Conservation (phyloP, 2,113 vertebrate genomes). For the Anhinga rufa region DNA sequence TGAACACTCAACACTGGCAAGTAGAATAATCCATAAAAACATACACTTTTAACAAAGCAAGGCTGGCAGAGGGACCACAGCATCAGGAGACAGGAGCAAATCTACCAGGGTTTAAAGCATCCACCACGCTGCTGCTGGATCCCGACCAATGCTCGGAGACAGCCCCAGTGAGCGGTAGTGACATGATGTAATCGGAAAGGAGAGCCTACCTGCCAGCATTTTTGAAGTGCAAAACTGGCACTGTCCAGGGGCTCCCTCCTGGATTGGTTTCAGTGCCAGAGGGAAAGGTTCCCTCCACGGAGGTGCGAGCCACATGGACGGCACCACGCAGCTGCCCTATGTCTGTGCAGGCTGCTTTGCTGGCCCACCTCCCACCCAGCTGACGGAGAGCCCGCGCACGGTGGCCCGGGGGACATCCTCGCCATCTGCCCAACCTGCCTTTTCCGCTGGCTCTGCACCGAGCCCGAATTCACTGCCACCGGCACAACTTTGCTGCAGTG, state of each 20-base stretch:
- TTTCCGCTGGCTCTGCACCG: not conserved
- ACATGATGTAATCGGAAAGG: constrained; percentile 19
- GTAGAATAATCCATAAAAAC: not conserved
- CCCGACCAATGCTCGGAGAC: not conserved
- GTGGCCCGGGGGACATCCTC: not conserved
- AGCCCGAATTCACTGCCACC: not conserved
- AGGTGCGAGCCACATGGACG: not conserved
- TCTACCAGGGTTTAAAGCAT: constrained; percentile 23
- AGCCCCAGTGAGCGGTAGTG: not conserved
- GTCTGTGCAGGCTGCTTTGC: not conserved
- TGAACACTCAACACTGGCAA: not conserved
- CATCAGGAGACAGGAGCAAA: not conserved
- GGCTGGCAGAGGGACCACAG: not conserved
- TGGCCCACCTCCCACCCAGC: constrained; percentile 21
- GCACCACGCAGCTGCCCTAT: not conserved
- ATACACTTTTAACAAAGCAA: constrained; percentile 6
- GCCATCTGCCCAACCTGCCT: constrained; percentile 2
- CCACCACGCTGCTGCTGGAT: not conserved
- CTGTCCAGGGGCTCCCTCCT: not conserved
- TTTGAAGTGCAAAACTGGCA: constrained; percentile 5
- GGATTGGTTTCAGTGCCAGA: constrained; percentile 20
- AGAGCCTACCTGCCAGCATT: constrained; percentile 41
- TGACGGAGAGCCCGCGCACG: not conserved
- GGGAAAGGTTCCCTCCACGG: not conserved
- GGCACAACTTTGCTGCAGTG: not conserved